Evolutionary conservation across 2,888 invertebrate species (phyloP), one percentile per base, ranked within the genome.

Genomic region (Venusia cambrica): DNA sequence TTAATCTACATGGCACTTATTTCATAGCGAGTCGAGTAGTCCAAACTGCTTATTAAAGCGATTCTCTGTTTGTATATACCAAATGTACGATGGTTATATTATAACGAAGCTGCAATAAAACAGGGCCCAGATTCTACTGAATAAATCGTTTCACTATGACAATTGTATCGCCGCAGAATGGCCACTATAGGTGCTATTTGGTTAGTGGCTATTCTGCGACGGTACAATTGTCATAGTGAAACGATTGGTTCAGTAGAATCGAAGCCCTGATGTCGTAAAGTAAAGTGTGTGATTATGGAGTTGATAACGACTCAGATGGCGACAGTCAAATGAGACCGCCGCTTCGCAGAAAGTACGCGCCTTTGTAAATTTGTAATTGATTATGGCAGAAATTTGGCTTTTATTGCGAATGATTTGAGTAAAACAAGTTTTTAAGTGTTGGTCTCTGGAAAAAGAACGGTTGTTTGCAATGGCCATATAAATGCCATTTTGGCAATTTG

Each of bases 241-340:
- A n/a, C n/a, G n/a, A n/a, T n/a, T n/a, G n/a, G n/a, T n/a, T n/a
- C n/a, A n/a, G n/a, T n/a, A n/a, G n/a, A n/a, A n/a, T n/a, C n/a
- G n/a, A n/a, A n/a, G n/a, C n/a, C n/a, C n/a, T n/a, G n/a, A 53
- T 66, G 62, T 71, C 63, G 57, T 76, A 73, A 75, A 75, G 59
- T 33, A 39, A 48, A 48, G 61, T 59, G 42, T 49, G 55, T 65
- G 54, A 62, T 68, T 61, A 59, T 58, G 51, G 45, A 51, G 34
- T 57, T 49, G 55, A 51, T 55, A 53, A 55, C 51, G 48, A 47
- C 44, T 46, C 39, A 40, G 54, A 52, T 54, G 55, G 57, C 59
- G 60, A 67, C 67, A 61, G 62, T 61, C 54, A 62, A 67, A 71
- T 63, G 57, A 65, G 63, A 51, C 50, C 38, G 39, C 34, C 48